Conservation (phyloP, 2,888 invertebrate species). For the Amphipoea lucens region DNA sequence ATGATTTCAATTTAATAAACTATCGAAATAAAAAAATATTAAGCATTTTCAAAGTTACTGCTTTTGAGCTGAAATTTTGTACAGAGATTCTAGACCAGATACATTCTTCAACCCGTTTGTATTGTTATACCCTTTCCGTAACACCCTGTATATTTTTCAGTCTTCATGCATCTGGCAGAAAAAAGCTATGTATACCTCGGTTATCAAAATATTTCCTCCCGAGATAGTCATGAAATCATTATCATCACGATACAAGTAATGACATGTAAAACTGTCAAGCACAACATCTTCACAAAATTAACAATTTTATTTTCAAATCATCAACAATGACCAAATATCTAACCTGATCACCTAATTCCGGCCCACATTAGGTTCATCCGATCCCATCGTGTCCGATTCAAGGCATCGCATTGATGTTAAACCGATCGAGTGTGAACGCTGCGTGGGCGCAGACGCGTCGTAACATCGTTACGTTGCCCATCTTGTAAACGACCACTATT, state of each 20-base stretch:
- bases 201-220: neutral
- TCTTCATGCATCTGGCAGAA: neutral
- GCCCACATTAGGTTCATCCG: slow-evolving; percentile 43
- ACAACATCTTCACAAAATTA: slow-evolving; percentile 25
- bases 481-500: slow-evolving; percentile 50
- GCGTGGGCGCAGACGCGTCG: slow-evolving; percentile 51
- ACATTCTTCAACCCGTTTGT: too few relatives aligned
- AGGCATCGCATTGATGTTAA: slow-evolving; percentile 37
- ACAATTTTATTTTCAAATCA: slow-evolving; percentile 28
- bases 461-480: slow-evolving; percentile 33
- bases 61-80: too few relatives aligned
- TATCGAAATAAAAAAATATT: too few relatives aligned
- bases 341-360: slow-evolving; percentile 56
- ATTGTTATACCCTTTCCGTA: too few relatives aligned
- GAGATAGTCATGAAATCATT: neutral
- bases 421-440: slow-evolving; percentile 39
- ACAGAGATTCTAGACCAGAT: too few relatives aligned
- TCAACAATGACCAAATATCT: slow-evolving; percentile 26
- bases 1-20: too few relatives aligned
- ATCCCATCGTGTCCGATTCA: slow-evolving; percentile 26
- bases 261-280: slow-evolving; percentile 28
- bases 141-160: neutral
- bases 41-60: too few relatives aligned
- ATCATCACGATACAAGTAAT: neutral
- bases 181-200: neutral